phyloP scores from a whole-genome alignment of 2,113 vertebrate genomes.

The Neomonachus schauinslandi region DNA sequence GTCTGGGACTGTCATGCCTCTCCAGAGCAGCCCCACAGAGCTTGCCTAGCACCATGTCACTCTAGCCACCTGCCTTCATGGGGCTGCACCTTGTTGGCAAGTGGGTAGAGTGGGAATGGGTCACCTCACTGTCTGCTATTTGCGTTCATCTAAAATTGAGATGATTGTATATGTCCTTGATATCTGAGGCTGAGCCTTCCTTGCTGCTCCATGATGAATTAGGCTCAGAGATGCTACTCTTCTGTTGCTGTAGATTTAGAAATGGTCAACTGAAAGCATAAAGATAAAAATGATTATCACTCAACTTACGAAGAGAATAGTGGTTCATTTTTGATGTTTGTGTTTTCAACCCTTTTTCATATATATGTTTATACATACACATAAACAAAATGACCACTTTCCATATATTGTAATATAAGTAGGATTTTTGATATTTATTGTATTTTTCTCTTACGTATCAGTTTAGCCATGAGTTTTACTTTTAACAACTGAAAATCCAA shows the following conservation, averaged over 20 bases:
- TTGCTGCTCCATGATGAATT: not conserved
- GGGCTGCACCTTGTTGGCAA: not conserved
- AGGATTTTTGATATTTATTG: not conserved
- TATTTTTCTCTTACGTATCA: not conserved
- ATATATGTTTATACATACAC: not conserved
- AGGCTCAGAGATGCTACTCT: not conserved
- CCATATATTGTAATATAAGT: not conserved
- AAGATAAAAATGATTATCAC: constrained; percentile 21
- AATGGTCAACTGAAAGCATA: not conserved
- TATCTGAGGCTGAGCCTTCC: not conserved
- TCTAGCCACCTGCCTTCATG: not conserved
- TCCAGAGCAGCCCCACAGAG: not conserved
- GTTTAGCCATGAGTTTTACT: not conserved
- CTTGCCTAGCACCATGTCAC: not conserved
- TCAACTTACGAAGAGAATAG: not conserved
- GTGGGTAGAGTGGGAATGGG: not conserved
- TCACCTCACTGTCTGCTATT: not conserved
- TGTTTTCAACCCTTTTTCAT: not conserved
- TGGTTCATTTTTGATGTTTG: not conserved
- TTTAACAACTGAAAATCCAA: not conserved
- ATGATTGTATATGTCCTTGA: not conserved
- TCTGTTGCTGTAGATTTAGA: constrained; percentile 23
- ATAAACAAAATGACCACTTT: not conserved
- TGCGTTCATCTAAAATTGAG: not conserved
- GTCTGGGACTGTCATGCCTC: not conserved